Evolutionary conservation across 1,140 invertebrate species (phyloP).

Genomic region (Drosophila dunni): DNA sequence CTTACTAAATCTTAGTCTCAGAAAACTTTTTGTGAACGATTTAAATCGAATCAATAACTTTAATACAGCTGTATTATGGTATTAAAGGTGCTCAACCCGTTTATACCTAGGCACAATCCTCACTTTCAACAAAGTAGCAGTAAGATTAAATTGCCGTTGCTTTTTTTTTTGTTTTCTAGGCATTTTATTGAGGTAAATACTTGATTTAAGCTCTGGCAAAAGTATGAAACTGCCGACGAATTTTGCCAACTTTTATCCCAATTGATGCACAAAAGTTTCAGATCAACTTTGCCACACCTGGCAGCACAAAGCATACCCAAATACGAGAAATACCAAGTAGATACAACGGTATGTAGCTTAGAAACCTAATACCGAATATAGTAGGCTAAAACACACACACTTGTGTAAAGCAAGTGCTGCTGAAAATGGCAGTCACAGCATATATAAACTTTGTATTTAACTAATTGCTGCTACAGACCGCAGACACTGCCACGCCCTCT

Average conservation of each 20-base stretch:
- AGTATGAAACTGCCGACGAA: slow-evolving; percentile 7
- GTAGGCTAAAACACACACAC: slow-evolving; percentile 7
- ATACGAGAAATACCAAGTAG: neutral
- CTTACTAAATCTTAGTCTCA: no score
- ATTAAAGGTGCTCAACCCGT: no score
- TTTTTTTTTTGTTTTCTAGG: neutral
- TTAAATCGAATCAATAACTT: no score
- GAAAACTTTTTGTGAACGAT: no score
- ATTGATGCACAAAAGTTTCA: slow-evolving; percentile 49
- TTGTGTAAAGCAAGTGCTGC: slow-evolving; percentile 22
- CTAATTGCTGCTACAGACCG: slow-evolving; percentile 63
- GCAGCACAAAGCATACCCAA: neutral
- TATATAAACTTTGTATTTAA: slow-evolving; percentile 75
- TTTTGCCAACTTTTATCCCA: slow-evolving; percentile 22
- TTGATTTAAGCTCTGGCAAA: slow-evolving; percentile 9
- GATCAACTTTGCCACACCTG: slow-evolving; percentile 15
- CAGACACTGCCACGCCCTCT: slow-evolving; percentile 1
- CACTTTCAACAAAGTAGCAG: neutral
- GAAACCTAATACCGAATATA: slow-evolving; percentile 5
- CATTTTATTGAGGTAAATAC: slow-evolving; percentile 13
- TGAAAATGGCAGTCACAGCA: slow-evolving; percentile 35
- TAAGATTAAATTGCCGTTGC: neutral
- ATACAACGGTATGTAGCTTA: slow-evolving; percentile 5
- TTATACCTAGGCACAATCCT: neutral
- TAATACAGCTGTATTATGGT: no score